Percentiles rank a stretch among this genome's conserved stretches.
These are phyloP conservation scores for Xiphophorus birchmanni DNA, from an alignment of 2,797 vertebrate species.

Conservation along the genomic window DNA sequence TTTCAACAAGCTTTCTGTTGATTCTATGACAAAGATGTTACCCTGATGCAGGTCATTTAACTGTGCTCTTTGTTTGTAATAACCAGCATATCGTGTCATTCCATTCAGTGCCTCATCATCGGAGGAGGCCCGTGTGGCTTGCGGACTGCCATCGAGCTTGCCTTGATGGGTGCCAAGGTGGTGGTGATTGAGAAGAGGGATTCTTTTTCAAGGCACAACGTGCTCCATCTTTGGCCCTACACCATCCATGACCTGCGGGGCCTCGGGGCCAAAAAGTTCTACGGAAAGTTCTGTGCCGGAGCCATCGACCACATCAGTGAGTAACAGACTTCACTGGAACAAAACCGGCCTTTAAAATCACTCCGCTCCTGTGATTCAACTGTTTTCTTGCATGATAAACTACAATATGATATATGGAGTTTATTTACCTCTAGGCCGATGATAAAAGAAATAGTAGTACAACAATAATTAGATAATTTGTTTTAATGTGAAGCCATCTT, in stretches of 20 bases:
- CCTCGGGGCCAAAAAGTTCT: slow-evolving; percentile 97
- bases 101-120: slow-evolving; percentile 91
- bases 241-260: slow-evolving; percentile 96
- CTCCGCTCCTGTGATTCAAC: too few relatives aligned
- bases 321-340: slow-evolving; percentile 59
- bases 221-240: slow-evolving; percentile 97
- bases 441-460: too few relatives aligned
- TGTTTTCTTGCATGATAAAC: background rate
- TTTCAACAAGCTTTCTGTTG: slow-evolving; percentile 20
- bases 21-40: slow-evolving; percentile 15
- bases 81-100: slow-evolving; percentile 28
- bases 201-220: slow-evolving; percentile 96
- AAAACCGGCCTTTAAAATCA: background rate
- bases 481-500: background rate
- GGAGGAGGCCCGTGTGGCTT: slow-evolving; percentile 96
- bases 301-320: slow-evolving; percentile 99
- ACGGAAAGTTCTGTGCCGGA: slow-evolving; percentile 97
- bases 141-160: slow-evolving; percentile 94
- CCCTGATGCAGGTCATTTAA: background rate
- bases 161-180: slow-evolving; percentile 93
- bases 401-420: background rate
- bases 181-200: slow-evolving; percentile 96
- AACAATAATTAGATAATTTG: background rate
- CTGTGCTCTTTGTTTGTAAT: slow-evolving; percentile 16
- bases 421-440: too few relatives aligned